Evolutionary conservation across 1,140 invertebrate genomes (phyloP).

Genomic region (Trichoplusia ni): DNA sequence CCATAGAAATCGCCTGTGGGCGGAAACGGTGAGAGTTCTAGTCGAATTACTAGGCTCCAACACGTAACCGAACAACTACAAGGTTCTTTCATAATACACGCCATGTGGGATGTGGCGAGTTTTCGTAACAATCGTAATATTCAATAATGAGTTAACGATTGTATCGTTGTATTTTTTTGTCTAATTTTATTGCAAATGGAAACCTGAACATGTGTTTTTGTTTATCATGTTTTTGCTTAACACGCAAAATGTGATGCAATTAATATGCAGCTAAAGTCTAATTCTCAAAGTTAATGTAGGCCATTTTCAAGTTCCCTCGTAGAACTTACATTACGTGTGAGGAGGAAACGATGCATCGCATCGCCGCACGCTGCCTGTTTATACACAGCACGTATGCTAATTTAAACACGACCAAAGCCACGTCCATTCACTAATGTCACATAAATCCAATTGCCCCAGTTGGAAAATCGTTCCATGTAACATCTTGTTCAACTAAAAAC

Average conservation of each 20-base stretch:
- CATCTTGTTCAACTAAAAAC: background rate
- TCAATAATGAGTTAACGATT: no score
- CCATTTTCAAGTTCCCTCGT: no score
- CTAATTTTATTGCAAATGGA: background rate
- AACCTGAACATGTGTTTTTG: background rate
- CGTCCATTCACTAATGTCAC: constrained; percentile 2
- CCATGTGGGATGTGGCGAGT: constrained; percentile 41
- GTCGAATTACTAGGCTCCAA: constrained; percentile 29
- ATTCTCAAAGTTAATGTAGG: no score
- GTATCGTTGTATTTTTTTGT: no score
- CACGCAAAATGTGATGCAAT: no score
- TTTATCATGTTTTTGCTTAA: no score
- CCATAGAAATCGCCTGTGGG: constrained; percentile 44
- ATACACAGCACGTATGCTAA: constrained; percentile 8
- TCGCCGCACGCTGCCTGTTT: background rate
- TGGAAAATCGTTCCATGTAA: background rate
- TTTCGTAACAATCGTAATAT: constrained; percentile 16
- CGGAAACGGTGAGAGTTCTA: constrained; percentile 41
- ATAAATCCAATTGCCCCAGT: constrained; percentile 14
- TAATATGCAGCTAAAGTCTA: no score
- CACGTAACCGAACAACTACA: constrained; percentile 38
- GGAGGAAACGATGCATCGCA: background rate
- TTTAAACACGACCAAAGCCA: background rate
- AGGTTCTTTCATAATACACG: constrained; percentile 40
- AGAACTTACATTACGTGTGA: no score